A percentile compares a stretch with the other conserved stretches of the same genome.
Evolutionary conservation across 1,140 invertebrate species (phyloP).

Genomic region (Panagrolaimus sp.): DNA sequence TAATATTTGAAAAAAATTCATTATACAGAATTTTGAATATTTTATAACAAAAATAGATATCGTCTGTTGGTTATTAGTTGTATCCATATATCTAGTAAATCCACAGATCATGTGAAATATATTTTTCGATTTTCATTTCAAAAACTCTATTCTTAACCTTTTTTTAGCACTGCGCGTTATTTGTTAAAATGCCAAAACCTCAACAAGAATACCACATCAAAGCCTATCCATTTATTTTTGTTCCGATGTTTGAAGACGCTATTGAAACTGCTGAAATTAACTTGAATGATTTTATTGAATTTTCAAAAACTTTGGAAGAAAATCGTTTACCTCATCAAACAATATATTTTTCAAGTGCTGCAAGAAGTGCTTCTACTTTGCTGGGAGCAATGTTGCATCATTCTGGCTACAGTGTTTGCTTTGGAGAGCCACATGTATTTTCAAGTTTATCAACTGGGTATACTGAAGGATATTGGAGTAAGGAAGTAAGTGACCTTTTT

Average conservation of each 20-base stretch:
- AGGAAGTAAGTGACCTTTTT: too few relatives aligned
- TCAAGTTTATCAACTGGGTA: background rate
- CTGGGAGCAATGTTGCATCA: background rate
- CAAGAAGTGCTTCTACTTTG: background rate
- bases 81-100: too few relatives aligned
- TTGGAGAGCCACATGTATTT: background rate
- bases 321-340: background rate
- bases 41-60: too few relatives aligned
- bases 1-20: too few relatives aligned
- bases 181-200: slow-evolving; percentile 6
- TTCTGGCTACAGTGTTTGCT: background rate
- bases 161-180: background rate
- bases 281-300: background rate
- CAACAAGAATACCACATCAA: background rate
- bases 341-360: background rate
- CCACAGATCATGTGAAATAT: too few relatives aligned
- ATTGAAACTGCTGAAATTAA: background rate
- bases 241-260: background rate
- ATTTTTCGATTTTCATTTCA: too few relatives aligned
- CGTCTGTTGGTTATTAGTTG: too few relatives aligned
- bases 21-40: too few relatives aligned
- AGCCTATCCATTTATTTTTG: background rate
- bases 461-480: background rate
- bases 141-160: too few relatives aligned
- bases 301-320: background rate